phyloP scores from a whole-genome alignment of 1,140 invertebrate species.

The Neodiprion virginianus region DNA sequence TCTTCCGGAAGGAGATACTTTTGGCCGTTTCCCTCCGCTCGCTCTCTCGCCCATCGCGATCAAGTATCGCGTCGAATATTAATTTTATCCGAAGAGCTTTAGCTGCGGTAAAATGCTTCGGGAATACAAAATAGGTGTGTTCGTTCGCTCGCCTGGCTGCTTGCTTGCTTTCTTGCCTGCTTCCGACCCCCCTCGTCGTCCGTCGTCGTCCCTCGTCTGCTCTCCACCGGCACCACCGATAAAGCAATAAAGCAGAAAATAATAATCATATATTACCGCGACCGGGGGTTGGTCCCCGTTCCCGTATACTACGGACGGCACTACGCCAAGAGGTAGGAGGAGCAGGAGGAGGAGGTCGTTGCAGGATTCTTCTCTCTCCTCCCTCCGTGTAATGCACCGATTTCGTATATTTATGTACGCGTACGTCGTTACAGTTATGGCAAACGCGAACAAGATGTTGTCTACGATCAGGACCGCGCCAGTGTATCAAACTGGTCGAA shows the following conservation, averaged over 20 bases:
- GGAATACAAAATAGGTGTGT: neutral
- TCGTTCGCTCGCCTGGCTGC: no score
- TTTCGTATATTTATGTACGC: no score
- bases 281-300: neutral
- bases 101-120: constrained; percentile 2
- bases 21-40: neutral
- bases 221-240: neutral
- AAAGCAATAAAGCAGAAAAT: constrained; percentile 7
- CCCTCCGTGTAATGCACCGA: neutral
- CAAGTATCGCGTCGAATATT: constrained; percentile 3
- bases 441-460: no score
- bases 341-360: neutral
- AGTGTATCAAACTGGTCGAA: no score
- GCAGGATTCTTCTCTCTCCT: neutral
- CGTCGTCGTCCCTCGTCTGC: no score
- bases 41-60: neutral
- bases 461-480: no score
- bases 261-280: neutral
- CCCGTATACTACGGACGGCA: neutral
- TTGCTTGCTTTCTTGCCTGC: no score
- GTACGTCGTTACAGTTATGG: no score
- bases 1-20: neutral
- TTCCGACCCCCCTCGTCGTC: no score
- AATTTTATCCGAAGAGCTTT: constrained; percentile 4
- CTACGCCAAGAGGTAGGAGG: neutral